A percentile compares a stretch with the other conserved stretches of the same genome.
These are phyloP conservation scores for Podargus strigoides DNA, from an alignment of 2,797 vertebrate species.

Conservation along the genomic window DNA sequence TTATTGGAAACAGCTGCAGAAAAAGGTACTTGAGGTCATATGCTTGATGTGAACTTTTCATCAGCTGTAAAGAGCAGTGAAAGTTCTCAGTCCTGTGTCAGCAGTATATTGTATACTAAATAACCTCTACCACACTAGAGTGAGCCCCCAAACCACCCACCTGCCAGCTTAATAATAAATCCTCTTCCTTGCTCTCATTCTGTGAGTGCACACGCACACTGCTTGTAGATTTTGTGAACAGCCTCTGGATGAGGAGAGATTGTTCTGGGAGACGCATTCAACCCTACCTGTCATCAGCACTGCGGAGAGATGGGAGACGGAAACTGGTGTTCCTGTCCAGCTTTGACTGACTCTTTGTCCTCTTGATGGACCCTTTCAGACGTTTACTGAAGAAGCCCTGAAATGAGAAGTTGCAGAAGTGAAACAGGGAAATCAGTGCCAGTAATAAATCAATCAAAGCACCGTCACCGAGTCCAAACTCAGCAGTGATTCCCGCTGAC, in stretches of 20 bases:
- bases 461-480: not conserved
- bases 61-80: not conserved
- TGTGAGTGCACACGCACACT: rapidly evolving
- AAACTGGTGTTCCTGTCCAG: conserved; percentile 93
- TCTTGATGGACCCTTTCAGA: conserved; percentile 96
- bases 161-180: not conserved
- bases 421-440: not conserved
- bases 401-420: conserved; percentile 55
- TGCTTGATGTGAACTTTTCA: not conserved
- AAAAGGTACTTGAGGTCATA: not conserved
- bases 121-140: not conserved
- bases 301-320: conserved; percentile 84
- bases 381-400: conserved; percentile 97
- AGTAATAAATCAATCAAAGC: not conserved
- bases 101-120: not conserved
- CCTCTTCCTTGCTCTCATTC: not conserved
- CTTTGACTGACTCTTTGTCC: conserved; percentile 95
- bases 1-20: not conserved
- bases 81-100: not conserved
- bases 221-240: rapidly evolving
- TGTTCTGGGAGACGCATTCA: not conserved
- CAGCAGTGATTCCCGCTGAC: not conserved
- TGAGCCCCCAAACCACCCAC: not conserved
- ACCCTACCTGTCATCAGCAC: conserved; percentile 86
- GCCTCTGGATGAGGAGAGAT: not conserved